Conservation (phyloP, 2,797 vertebrate species). For the Mormyrops attenuatus region DNA sequence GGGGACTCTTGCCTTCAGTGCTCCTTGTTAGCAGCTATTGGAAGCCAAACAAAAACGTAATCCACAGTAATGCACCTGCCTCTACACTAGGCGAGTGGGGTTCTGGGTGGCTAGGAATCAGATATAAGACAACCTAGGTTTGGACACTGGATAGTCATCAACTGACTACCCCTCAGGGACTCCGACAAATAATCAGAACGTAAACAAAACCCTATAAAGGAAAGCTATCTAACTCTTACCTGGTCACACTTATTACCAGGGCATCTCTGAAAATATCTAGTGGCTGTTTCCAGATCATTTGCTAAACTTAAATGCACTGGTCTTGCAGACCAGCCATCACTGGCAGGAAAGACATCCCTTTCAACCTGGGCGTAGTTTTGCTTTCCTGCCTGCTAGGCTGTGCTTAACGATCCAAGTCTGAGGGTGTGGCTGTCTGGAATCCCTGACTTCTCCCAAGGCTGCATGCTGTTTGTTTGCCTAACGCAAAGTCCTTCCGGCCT, state of each 20-base stretch:
- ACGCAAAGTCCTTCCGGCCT: constrained; percentile 34
- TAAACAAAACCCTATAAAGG: background rate
- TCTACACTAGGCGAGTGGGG: background rate
- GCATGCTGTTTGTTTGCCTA: background rate
- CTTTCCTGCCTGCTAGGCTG: background rate
- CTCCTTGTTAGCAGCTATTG: background rate
- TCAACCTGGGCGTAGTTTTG: background rate
- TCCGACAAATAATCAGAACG: background rate
- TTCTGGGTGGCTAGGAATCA: background rate
- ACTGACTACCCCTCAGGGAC: background rate
- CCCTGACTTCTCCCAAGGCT: background rate
- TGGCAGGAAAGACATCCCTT: background rate
- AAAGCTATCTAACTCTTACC: background rate
- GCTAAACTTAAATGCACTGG: background rate
- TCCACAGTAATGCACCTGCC: background rate
- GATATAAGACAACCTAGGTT: background rate
- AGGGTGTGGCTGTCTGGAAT: background rate
- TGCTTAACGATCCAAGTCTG: background rate
- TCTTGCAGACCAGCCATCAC: background rate
- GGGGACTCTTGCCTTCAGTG: background rate
- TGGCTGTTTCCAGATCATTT: background rate
- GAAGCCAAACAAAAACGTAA: background rate
- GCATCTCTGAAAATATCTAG: background rate
- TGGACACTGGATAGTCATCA: background rate
- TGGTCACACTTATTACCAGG: background rate